These are phyloP conservation scores for Erebia aethiops DNA, from an alignment of 2,888 invertebrate species.

Conservation along the genomic window DNA sequence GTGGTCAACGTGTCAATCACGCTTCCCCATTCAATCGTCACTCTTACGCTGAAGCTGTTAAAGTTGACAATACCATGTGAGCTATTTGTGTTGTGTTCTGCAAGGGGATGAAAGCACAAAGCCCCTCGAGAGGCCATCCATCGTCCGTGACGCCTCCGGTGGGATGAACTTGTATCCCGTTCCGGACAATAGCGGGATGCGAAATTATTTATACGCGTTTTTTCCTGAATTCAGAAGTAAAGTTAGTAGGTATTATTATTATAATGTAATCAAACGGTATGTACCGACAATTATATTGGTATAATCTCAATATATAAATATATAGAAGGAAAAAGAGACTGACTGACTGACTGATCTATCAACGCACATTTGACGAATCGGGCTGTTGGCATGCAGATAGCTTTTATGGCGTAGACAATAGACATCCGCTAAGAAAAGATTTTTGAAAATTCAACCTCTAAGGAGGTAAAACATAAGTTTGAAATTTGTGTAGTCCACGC, in stretches of 20 bases:
- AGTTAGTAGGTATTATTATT: not conserved
- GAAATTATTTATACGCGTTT: slow-evolving; percentile 12
- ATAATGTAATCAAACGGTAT: too few relatives aligned
- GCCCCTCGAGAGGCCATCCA: slow-evolving; percentile 28
- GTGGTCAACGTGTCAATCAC: slow-evolving; percentile 21
- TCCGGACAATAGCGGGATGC: slow-evolving; percentile 24
- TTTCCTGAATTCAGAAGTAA: slow-evolving; percentile 2
- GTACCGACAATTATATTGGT: too few relatives aligned
- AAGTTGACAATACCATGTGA: not conserved
- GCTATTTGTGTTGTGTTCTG: not conserved
- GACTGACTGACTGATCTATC: too few relatives aligned
- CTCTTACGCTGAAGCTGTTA: not conserved
- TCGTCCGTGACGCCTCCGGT: slow-evolving; percentile 29
- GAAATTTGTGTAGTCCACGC: too few relatives aligned
- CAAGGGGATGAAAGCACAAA: slow-evolving; percentile 25
- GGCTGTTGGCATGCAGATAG: too few relatives aligned
- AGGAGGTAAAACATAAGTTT: too few relatives aligned
- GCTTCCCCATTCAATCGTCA: not conserved
- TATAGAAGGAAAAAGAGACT: too few relatives aligned
- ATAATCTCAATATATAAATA: too few relatives aligned
- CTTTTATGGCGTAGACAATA: too few relatives aligned
- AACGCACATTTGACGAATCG: too few relatives aligned
- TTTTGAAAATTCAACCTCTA: too few relatives aligned
- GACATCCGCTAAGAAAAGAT: too few relatives aligned
- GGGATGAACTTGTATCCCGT: slow-evolving; percentile 24